Conservation (phyloP, 2,888 invertebrate genomes). For the Anthrax anthrax region DNA sequence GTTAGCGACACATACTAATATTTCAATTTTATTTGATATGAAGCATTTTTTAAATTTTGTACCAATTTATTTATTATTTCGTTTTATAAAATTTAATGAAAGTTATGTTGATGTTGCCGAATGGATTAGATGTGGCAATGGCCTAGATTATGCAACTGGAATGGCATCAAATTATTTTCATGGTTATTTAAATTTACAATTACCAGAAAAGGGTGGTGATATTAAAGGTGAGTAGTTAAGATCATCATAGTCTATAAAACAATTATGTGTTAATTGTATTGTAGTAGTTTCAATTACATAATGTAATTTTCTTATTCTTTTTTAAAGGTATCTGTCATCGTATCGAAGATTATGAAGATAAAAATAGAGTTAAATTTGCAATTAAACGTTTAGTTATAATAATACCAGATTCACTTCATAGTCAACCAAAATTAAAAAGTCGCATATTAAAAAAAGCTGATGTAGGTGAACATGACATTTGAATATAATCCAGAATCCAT, state of each 20-base stretch:
- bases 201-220: constrained; percentile 15
- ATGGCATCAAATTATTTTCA: constrained; percentile 30
- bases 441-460: constrained; percentile 15
- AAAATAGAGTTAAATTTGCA: constrained; percentile 19
- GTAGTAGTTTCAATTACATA: neutral
- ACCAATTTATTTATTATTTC: constrained; percentile 6
- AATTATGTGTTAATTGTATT: neutral
- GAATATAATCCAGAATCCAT: neutral
- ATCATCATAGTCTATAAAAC: neutral
- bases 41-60: neutral
- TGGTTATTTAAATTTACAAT: constrained; percentile 23
- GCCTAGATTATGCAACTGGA: constrained; percentile 26
- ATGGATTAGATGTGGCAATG: constrained; percentile 20
- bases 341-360: constrained; percentile 20
- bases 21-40: neutral
- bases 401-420: constrained; percentile 24
- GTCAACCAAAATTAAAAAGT: constrained; percentile 20
- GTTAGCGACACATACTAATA: neutral
- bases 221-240: constrained; percentile 3
- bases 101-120: constrained; percentile 18
- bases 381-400: constrained; percentile 22
- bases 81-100: constrained; percentile 9
- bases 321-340: constrained; percentile 19
- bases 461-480: constrained; percentile 12
- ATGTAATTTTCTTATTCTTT: neutral